Percentiles rank a stretch among this genome's conserved stretches.
Conservation (phyloP, 2,113 vertebrate genomes). For the Gavia stellata region DNA sequence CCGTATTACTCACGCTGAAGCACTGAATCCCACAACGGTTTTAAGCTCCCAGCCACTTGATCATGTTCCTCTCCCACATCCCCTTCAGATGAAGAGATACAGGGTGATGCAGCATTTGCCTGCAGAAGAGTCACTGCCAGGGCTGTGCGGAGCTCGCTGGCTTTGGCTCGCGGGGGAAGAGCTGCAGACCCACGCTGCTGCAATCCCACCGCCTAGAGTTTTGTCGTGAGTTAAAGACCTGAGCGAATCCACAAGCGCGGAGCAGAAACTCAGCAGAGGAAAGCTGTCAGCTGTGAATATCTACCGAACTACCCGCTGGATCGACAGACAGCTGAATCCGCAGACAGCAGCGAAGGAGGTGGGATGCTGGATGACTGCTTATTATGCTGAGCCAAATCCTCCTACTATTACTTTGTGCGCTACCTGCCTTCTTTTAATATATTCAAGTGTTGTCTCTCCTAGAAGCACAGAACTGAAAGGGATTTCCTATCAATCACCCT, state of each 20-base stretch:
- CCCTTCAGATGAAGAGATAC: conserved; percentile 40
- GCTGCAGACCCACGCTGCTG: conserved; percentile 28
- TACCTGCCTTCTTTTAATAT: conserved; percentile 36
- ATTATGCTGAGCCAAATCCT: conserved; percentile 53
- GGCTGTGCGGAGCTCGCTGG: conserved; percentile 16
- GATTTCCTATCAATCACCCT: conserved; percentile 7
- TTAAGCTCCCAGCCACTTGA: conserved; percentile 36
- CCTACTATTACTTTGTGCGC: conserved; percentile 23
- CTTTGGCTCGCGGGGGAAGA: neutral
- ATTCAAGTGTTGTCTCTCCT: conserved; percentile 30
- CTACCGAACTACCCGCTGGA: neutral
- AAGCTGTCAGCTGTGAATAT: conserved; percentile 8
- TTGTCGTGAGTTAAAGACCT: neutral
- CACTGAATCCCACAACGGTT: conserved; percentile 12
- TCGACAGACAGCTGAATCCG: conserved; percentile 13
- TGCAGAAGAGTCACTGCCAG: conserved; percentile 58
- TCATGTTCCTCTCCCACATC: conserved; percentile 48
- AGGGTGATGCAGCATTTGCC: conserved; percentile 59
- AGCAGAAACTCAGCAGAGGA: neutral
- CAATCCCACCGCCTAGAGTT: conserved; percentile 5
- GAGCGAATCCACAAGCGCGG: neutral
- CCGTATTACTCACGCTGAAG: neutral
- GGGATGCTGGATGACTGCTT: conserved; percentile 35
- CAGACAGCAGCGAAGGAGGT: neutral
- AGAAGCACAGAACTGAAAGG: neutral